Evolutionary conservation across 2,113 vertebrate species (phyloP).

Genomic region (Myotis lucifugus): DNA sequence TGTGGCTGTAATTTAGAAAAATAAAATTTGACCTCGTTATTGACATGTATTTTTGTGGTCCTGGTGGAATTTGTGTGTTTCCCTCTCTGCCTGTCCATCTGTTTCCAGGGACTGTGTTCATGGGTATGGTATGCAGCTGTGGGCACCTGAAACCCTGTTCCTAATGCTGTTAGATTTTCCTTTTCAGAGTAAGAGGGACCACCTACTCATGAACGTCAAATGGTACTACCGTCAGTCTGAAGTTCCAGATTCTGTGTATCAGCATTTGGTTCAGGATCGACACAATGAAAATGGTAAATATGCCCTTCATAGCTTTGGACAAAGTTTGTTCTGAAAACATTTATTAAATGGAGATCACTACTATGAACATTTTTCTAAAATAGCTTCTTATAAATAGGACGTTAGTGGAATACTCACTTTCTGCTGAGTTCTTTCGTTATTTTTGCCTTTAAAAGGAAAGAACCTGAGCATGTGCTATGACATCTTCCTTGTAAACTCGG

Average conservation of each 20-base stretch:
- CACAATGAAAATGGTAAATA: conserved; percentile 98
- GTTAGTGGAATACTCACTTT: background rate
- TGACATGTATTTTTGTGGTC: background rate
- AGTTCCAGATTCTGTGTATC: conserved; percentile 99
- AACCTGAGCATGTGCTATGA: background rate
- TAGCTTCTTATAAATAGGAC: background rate
- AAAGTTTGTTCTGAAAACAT: background rate
- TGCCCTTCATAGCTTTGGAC: background rate
- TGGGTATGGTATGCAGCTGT: conserved; percentile 58
- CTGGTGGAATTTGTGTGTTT: background rate
- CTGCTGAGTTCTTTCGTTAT: background rate
- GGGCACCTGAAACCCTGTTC: conserved; percentile 37
- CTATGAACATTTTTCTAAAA: background rate
- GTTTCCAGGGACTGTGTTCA: conserved; percentile 26
- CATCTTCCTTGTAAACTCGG: background rate
- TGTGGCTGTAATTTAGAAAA: background rate
- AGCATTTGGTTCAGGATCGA: conserved; percentile 99
- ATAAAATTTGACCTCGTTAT: background rate
- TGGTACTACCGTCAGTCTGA: conserved; percentile 99
- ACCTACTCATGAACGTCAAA: conserved; percentile 99
- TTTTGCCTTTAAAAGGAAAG: background rate
- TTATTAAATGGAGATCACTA: background rate
- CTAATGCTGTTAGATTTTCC: conserved; percentile 82
- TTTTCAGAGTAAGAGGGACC: conserved; percentile 99
- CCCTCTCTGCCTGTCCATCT: background rate